A percentile compares a stretch with the other conserved stretches of the same genome.
Conservation (phyloP, 1,140 invertebrate genomes). For the Cyclargus thomasi region DNA sequence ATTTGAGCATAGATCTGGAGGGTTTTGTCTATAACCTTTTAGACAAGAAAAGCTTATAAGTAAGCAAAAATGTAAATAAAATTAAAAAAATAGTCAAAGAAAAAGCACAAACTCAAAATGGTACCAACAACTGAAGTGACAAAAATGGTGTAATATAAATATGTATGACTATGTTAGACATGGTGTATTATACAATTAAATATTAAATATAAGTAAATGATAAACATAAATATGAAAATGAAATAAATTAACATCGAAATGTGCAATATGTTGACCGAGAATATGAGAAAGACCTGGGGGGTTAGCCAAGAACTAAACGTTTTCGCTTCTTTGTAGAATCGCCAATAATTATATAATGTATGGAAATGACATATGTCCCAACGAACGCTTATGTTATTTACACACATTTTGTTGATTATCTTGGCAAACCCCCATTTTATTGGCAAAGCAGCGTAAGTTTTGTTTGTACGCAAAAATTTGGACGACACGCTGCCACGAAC, state of each 20-base stretch:
- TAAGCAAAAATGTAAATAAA: not conserved
- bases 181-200: not conserved
- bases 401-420: no score
- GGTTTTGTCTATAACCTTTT: not conserved
- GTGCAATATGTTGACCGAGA: not conserved
- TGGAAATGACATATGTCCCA: no score
- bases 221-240: not conserved
- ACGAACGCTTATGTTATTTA: no score
- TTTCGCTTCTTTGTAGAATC: no score
- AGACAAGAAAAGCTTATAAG: not conserved
- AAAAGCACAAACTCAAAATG: slow-evolving; percentile 6
- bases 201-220: not conserved
- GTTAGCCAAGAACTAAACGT: no score
- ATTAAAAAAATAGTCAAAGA: not conserved
- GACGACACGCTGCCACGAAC: not conserved
- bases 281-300: no score
- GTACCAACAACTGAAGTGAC: not conserved
- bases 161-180: not conserved
- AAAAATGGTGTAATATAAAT: not conserved
- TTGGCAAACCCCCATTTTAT: not conserved
- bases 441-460: not conserved
- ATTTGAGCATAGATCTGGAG: no score
- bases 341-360: no score
- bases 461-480: no score
- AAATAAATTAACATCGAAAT: not conserved